Percentiles rank a stretch among this genome's conserved stretches.
Conservation (phyloP, 2,113 vertebrate genomes). For the Solea senegalensis region DNA sequence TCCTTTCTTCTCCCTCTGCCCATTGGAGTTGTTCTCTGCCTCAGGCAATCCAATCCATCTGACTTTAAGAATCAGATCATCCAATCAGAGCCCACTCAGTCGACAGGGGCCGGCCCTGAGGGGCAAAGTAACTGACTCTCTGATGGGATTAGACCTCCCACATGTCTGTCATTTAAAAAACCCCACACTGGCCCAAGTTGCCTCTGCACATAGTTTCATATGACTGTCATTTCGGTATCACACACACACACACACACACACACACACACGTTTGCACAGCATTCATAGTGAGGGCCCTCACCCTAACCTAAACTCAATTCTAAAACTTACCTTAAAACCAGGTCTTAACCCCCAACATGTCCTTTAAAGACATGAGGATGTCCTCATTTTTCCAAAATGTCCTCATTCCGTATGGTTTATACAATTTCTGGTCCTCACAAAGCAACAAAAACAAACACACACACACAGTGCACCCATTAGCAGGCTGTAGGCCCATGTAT, state of each 20-base stretch:
- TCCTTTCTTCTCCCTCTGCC: constrained; percentile 22
- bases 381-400: no score
- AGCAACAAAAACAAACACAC: background rate
- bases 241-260: constrained; percentile 4
- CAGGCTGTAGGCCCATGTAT: constrained; percentile 30
- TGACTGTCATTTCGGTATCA: constrained; percentile 35
- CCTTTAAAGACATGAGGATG: no score
- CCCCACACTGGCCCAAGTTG: constrained; percentile 49
- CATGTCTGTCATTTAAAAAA: constrained; percentile 70
- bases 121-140: constrained; percentile 62
- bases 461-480: constrained; percentile 15
- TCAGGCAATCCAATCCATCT: constrained; percentile 72
- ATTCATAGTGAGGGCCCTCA: no score
- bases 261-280: background rate
- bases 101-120: constrained; percentile 73
- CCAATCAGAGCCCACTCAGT: constrained; percentile 72
- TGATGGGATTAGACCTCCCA: constrained; percentile 74
- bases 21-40: constrained; percentile 54
- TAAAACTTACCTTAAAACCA: no score
- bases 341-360: no score
- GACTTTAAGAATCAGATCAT: constrained; percentile 73
- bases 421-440: no score
- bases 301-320: no score
- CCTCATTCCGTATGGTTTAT: no score
- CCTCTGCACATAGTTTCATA: constrained; percentile 57